A percentile compares a stretch with the other conserved stretches of the same genome.
Conservation (phyloP, 1,140 invertebrate genomes). For the Orchestia grillus region DNA sequence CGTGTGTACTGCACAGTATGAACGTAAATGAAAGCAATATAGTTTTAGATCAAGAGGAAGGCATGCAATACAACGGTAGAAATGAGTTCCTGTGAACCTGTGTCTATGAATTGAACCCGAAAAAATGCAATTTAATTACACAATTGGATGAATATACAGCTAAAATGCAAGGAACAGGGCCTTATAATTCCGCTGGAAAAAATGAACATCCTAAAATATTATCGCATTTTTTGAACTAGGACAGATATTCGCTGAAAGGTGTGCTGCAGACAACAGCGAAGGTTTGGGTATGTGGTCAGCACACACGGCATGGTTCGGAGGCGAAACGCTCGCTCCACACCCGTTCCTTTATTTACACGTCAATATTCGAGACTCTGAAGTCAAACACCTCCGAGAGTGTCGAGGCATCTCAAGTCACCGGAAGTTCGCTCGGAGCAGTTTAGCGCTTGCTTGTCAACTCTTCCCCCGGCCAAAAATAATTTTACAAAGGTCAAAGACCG, state of each 20-base stretch:
- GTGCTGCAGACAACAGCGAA: not conserved
- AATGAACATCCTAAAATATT: not conserved
- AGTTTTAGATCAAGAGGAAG: not conserved
- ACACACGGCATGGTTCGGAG: not conserved
- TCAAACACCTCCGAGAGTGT: constrained; percentile 3
- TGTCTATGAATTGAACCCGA: not conserved
- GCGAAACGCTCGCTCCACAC: not conserved
- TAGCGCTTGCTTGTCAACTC: constrained; percentile 19
- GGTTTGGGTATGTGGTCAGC: not conserved
- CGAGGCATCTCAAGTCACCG: constrained; percentile 36
- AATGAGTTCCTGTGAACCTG: not conserved
- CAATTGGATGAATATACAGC: not conserved
- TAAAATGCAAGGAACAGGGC: not conserved
- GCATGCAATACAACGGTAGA: not conserved
- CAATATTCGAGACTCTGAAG: constrained; percentile 35
- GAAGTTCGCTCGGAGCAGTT: constrained; percentile 29
- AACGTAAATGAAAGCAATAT: not conserved
- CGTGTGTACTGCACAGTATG: not conserved
- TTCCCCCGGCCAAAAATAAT: not conserved
- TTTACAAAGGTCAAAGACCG: constrained; percentile 6
- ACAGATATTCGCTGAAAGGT: not conserved
- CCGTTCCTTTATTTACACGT: constrained; percentile 7
- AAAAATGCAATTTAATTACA: not conserved
- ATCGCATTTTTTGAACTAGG: not conserved
- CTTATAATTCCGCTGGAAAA: not conserved